phyloP scores from a whole-genome alignment of 2,113 vertebrate species.

The Paralichthys olivaceus region DNA sequence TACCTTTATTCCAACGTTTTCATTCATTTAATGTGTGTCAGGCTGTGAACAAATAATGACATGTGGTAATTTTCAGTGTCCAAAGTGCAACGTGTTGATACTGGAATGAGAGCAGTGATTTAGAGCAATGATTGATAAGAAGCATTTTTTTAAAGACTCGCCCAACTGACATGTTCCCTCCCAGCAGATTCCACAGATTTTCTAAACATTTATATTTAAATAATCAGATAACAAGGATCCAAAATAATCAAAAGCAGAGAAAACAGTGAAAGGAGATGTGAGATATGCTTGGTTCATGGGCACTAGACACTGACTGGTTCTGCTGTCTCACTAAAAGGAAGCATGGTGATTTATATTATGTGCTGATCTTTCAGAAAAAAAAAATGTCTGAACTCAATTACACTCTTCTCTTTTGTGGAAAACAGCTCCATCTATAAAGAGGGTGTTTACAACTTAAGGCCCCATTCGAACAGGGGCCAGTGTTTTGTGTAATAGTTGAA shows the following conservation, averaged over 20 bases:
- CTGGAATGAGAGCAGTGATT: conserved; percentile 4
- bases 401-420: too few relatives aligned
- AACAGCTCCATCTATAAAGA: background rate
- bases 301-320: background rate
- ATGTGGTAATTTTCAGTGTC: background rate
- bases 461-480: background rate
- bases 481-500: background rate
- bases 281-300: background rate
- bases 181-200: conserved; percentile 19
- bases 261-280: background rate
- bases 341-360: background rate
- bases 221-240: background rate
- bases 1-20: background rate
- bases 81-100: conserved; percentile 15
- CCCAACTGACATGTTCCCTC: conserved; percentile 11
- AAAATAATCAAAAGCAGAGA: conserved; percentile 31
- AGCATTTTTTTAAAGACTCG: background rate
- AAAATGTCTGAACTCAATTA: too few relatives aligned
- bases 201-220: background rate
- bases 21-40: background rate
- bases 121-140: conserved; percentile 10
- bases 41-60: background rate
- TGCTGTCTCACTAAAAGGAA: background rate
- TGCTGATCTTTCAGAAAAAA: background rate
- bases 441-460: background rate